Base-by-base conservation (phyloP, 2,797 vertebrate genomes). In the Rhinogobio ventralis region DNA sequence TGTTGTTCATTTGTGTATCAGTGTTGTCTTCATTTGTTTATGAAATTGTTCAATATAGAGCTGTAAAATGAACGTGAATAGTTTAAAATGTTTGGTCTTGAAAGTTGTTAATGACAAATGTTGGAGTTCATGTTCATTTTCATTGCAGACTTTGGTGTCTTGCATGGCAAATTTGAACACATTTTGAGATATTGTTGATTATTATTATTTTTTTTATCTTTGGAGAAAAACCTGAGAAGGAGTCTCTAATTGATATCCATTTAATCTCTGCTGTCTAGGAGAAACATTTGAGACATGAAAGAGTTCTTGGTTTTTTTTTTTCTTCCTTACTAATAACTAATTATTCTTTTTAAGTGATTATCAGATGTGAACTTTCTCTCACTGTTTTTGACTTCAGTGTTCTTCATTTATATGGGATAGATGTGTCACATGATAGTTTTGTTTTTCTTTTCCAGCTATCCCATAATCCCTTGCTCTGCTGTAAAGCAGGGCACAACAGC, bases 361-460 rank as follows among this genome's bases (percentile, higher is more conserved):
- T 30, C 62, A 30, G 2, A 20, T 77, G 15, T 60, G 7, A 42
- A 42, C 15, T 77, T 76, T n/a, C 25, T 55, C n/a, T 78, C 17
- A 9, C 17, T 23, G 57, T 33, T 66, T 77, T 14, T 23, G 13
- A n/a, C 42, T 79, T 33, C 19, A 15, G 3, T 23, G 10, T 66
- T 49, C 25, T 68, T 28, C 20, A 19, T 80, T 23, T 67, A 25
- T n/a, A n/a, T 76, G 51, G 7, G 20, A 15, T 76, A 55, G 30
- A 75, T 55, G 33, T 36, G 36, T 45, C 45, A 67, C 62, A 80
- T 53, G 62, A 80, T 64, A 2, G 45, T 80, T 60, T 84, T 60
- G 66, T 28, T 64, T 79, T 85, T 39, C 23, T 72, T 79, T 66
- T 28, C 87, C 91, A 91, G 87, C 89, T 90, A 13, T 84, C 89